A percentile compares a stretch with the other conserved stretches of the same genome.
Evolutionary conservation across 1,140 invertebrate genomes (phyloP).

Genomic region (Aphis gossypii): DNA sequence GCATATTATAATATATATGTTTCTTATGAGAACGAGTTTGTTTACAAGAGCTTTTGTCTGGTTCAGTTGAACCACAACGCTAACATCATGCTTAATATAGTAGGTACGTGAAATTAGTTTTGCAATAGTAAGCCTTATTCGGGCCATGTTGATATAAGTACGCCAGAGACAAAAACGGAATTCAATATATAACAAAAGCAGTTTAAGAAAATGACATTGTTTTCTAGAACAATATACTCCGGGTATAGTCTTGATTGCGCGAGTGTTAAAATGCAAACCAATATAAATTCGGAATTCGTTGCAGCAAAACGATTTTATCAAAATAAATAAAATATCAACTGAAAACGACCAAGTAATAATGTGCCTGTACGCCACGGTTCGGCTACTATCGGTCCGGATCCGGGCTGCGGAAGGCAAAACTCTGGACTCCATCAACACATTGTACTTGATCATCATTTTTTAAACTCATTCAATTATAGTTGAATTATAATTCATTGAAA

Average conservation of each 20-base stretch:
- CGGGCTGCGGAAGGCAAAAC: too few relatives aligned
- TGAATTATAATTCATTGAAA: too few relatives aligned
- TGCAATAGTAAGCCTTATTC: background rate
- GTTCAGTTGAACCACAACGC: background rate
- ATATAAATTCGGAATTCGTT: background rate
- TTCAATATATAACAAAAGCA: background rate
- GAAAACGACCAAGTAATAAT: background rate
- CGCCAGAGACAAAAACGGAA: background rate
- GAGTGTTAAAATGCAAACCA: background rate
- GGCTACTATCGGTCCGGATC: too few relatives aligned
- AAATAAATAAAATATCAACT: background rate
- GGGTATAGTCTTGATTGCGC: background rate
- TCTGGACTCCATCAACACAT: too few relatives aligned
- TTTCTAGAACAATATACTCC: background rate
- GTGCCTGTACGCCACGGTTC: background rate
- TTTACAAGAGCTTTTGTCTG: background rate
- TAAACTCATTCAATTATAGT: too few relatives aligned
- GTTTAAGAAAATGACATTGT: constrained; percentile 4
- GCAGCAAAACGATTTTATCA: background rate
- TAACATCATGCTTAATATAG: background rate
- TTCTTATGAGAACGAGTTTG: background rate
- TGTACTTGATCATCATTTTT: too few relatives aligned
- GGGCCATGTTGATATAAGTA: background rate
- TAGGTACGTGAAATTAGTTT: background rate
- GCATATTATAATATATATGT: background rate